phyloP scores from a whole-genome alignment of 2,797 vertebrate genomes.

The Aphelocoma californica region DNA sequence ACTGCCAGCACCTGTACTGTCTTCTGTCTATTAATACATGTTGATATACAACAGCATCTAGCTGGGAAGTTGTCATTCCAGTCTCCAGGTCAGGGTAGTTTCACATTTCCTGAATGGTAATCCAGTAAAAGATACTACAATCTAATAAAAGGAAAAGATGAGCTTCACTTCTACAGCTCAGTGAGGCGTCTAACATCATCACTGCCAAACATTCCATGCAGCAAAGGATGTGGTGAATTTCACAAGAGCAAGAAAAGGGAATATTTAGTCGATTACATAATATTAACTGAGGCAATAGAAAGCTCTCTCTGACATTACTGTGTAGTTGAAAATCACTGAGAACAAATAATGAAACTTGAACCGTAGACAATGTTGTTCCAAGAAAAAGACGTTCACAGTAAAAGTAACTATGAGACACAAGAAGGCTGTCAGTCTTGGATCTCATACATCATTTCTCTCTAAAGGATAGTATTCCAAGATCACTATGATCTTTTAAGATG shows the following conservation, averaged over 20 bases:
- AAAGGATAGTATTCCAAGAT: constrained; percentile 27
- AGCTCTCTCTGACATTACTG: not conserved
- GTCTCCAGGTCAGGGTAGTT: not conserved
- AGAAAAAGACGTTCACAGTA: constrained; percentile 19
- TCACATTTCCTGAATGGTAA: not conserved
- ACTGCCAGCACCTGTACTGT: not conserved
- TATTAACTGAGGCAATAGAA: not conserved
- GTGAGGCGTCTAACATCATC: not conserved
- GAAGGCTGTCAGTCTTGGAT: constrained; percentile 20
- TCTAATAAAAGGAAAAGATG: not conserved
- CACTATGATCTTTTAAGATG: constrained; percentile 51
- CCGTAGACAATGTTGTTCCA: not conserved
- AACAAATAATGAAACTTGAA: constrained; percentile 19
- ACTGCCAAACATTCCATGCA: not conserved
- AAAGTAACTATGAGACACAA: constrained; percentile 9
- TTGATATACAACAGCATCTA: not conserved
- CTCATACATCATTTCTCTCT: constrained; percentile 39
- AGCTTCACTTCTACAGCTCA: not conserved
- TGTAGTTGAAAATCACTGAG: not conserved
- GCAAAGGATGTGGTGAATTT: not conserved
- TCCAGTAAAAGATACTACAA: not conserved
- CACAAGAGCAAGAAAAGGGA: not conserved
- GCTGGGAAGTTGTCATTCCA: not conserved
- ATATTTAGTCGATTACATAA: constrained; percentile 31
- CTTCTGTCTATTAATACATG: not conserved